phyloP scores from a whole-genome alignment of 2,797 vertebrate genomes.

The Amazonetta brasiliensis region DNA sequence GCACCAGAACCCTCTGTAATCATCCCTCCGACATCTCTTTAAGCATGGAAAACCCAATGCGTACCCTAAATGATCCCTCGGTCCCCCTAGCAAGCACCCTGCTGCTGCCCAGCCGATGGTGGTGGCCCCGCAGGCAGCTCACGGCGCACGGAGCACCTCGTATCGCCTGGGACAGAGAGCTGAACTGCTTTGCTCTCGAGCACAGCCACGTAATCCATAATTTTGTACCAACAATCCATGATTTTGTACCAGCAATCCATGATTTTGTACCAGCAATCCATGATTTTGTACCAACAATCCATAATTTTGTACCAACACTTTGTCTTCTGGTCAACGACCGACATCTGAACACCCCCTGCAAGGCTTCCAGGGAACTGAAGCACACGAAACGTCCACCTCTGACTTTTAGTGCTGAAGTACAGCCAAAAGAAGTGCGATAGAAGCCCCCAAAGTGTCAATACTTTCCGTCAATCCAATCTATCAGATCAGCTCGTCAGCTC shows the following conservation, averaged over 20 bases:
- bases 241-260: too few species aligned
- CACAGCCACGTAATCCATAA: neutral
- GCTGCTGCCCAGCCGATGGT: neutral
- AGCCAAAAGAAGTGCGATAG: neutral
- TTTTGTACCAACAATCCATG: neutral
- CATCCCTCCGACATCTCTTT: neutral
- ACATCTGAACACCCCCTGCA: neutral
- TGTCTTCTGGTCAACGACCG: neutral
- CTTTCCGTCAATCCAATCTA: fast-evolving
- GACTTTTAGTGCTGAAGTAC: fast-evolving
- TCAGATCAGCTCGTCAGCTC: neutral
- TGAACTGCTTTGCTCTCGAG: neutral
- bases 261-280: too few species aligned
- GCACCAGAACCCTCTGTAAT: fast-evolving
- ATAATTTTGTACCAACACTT: neutral
- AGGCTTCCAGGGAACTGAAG: neutral
- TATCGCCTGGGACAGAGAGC: neutral
- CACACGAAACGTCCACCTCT: neutral
- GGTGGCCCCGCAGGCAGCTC: neutral
- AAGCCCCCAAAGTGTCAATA: neutral
- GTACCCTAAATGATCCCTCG: neutral
- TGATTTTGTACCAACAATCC: too few species aligned
- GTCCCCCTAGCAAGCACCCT: neutral
- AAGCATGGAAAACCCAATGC: neutral
- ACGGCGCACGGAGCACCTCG: neutral